Percentiles rank a stretch among this genome's conserved stretches.
These are phyloP conservation scores for Acromyrmex heyeri DNA, from an alignment of 1,140 invertebrate species.

Conservation along the genomic window DNA sequence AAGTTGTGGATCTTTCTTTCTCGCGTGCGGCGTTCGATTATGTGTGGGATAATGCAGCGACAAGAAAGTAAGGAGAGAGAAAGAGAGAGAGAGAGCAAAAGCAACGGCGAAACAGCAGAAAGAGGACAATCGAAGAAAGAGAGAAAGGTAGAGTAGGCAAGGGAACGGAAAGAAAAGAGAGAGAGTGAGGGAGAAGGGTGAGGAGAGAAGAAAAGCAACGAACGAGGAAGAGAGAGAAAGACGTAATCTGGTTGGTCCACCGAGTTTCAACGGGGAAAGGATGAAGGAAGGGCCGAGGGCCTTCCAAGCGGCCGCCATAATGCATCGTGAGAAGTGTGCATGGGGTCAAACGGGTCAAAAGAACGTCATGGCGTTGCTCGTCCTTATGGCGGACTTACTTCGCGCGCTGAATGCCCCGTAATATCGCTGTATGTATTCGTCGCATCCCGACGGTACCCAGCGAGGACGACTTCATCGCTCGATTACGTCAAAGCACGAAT, in stretches of 20 bases:
- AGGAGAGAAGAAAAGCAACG: slow-evolving; percentile 41
- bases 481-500: slow-evolving; percentile 52
- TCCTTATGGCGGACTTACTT: slow-evolving; percentile 73
- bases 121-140: slow-evolving; percentile 27
- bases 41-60: slow-evolving; percentile 83
- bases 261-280: slow-evolving; percentile 81
- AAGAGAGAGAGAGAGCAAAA: background rate
- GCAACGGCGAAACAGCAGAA: slow-evolving; percentile 24
- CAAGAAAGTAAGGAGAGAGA: slow-evolving; percentile 73
- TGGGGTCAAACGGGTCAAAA: slow-evolving; percentile 85
- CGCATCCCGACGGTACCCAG: slow-evolving; percentile 39
- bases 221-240: slow-evolving; percentile 67
- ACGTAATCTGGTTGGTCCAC: slow-evolving; percentile 84
- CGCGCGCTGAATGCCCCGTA: slow-evolving; percentile 50
- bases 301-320: slow-evolving; percentile 82
- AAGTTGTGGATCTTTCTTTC: slow-evolving; percentile 62
- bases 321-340: slow-evolving; percentile 84
- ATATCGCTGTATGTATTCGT: slow-evolving; percentile 38
- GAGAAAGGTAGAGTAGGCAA: slow-evolving; percentile 9
- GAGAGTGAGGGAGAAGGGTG: slow-evolving; percentile 23
- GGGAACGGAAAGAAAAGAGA: background rate
- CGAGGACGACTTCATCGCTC: slow-evolving; percentile 70
- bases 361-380: slow-evolving; percentile 83
- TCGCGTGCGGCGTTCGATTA: slow-evolving; percentile 77
- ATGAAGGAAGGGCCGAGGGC: slow-evolving; percentile 83